phyloP scores from a whole-genome alignment of 1,140 invertebrate species.

The Phthorimaea operculella region DNA sequence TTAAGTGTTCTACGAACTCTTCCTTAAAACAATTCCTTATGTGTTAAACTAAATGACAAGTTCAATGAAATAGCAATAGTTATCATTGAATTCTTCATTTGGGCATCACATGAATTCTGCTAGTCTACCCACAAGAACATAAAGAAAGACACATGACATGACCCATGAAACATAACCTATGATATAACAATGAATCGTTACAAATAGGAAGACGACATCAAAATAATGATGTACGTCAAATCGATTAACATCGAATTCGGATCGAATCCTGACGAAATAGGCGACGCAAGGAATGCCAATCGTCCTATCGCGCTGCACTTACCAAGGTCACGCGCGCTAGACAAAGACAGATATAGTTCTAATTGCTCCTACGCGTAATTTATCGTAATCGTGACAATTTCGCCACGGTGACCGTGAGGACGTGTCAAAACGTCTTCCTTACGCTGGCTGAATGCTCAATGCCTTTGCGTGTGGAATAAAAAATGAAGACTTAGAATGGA shows the following conservation, averaged over 20 bases:
- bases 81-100: too few species aligned
- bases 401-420: slow-evolving; percentile 42
- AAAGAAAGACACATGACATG: too few species aligned
- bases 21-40: too few species aligned
- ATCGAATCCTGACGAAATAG: neutral
- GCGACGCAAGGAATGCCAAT: neutral
- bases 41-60: too few species aligned
- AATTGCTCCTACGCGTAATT: slow-evolving; percentile 24
- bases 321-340: slow-evolving; percentile 25
- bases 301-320: slow-evolving; percentile 7
- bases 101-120: too few species aligned
- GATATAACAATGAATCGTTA: neutral
- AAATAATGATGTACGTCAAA: neutral
- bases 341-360: slow-evolving; percentile 28
- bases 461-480: slow-evolving; percentile 17
- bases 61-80: too few species aligned
- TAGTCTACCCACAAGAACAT: too few species aligned
- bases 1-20: too few species aligned
- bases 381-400: slow-evolving; percentile 36
- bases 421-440: slow-evolving; percentile 33
- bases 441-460: slow-evolving; percentile 14
- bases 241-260: neutral
- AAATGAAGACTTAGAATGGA: slow-evolving; percentile 13
- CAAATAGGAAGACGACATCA: neutral
- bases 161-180: neutral